Percentiles rank a stretch among this genome's conserved stretches.
These are phyloP conservation scores for Acrobasis consociella DNA, from an alignment of 2,888 invertebrate species.

Conservation along the genomic window DNA sequence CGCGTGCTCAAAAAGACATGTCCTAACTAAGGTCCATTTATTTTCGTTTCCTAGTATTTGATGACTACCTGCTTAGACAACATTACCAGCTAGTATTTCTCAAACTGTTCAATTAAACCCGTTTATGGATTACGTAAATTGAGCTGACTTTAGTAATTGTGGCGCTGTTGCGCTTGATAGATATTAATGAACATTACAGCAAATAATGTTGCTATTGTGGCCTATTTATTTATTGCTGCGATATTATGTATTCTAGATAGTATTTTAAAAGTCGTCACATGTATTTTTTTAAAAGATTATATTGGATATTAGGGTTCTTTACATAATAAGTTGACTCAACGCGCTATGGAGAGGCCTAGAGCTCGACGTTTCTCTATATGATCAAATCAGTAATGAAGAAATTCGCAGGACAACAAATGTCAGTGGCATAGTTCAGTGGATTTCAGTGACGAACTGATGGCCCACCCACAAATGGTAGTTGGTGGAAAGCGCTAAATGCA, in stretches of 20 bases:
- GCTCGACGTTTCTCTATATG: too few species aligned
- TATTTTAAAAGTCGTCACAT: neutral
- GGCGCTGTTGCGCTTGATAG: too few species aligned
- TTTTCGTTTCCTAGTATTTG: conserved; percentile 31
- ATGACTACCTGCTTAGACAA: conserved; percentile 27
- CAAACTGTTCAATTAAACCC: conserved; percentile 30
- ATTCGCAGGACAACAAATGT: too few species aligned
- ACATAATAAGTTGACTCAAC: neutral
- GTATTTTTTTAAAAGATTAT: neutral
- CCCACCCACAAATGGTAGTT: too few species aligned
- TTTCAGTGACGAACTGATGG: too few species aligned
- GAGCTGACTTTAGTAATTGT: conserved; percentile 13
- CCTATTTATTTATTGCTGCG: neutral
- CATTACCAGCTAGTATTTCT: conserved; percentile 31
- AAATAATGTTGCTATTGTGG: conserved; percentile 23
- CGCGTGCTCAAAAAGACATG: conserved; percentile 61
- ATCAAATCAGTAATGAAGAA: too few species aligned
- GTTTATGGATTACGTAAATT: conserved; percentile 20
- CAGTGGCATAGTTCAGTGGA: too few species aligned
- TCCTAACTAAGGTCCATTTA: conserved; percentile 43
- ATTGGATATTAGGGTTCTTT: neutral
- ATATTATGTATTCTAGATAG: neutral
- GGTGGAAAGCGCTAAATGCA: too few species aligned
- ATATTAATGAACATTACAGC: conserved; percentile 10
- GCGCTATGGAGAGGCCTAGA: too few species aligned